Conservation (phyloP, 2,113 vertebrate genomes). For the Crotalus horridus region DNA sequence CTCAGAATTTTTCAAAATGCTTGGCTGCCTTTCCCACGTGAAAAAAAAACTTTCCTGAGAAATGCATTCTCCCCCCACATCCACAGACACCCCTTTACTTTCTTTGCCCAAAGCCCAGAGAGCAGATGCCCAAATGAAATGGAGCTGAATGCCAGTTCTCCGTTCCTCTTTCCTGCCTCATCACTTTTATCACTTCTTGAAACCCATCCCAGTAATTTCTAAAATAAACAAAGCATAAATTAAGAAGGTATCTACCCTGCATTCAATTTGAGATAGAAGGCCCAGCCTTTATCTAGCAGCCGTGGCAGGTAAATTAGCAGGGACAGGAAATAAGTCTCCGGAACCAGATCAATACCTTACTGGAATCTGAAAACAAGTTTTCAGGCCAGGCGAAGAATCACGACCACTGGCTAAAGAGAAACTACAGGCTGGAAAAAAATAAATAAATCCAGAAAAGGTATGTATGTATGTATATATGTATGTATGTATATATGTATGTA, state of each 20-base stretch:
- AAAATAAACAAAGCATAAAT: slow-evolving; percentile 3
- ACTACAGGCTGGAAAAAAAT: background rate
- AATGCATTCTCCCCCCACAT: background rate
- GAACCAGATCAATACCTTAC: background rate
- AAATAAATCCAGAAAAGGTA: background rate
- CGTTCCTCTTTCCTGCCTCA: background rate
- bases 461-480: background rate
- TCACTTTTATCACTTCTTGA: background rate
- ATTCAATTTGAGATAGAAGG: background rate
- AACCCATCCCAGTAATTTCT: background rate
- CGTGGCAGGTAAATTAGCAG: background rate
- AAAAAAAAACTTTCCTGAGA: slow-evolving; percentile 27
- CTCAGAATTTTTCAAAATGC: background rate
- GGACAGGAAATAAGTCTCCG: background rate
- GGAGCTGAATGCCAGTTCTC: background rate
- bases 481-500: too few relatives aligned
- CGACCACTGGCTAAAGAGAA: background rate
- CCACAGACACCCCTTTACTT: too few relatives aligned
- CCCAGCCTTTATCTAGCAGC: background rate
- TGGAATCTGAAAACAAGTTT: background rate
- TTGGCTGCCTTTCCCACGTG: background rate
- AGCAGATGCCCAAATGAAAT: background rate
- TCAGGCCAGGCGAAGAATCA: background rate
- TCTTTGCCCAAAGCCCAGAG: background rate
- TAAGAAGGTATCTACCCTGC: background rate